These are phyloP conservation scores for Otolemur garnettii DNA, from an alignment of 2,113 vertebrate species.

Conservation along the genomic window DNA sequence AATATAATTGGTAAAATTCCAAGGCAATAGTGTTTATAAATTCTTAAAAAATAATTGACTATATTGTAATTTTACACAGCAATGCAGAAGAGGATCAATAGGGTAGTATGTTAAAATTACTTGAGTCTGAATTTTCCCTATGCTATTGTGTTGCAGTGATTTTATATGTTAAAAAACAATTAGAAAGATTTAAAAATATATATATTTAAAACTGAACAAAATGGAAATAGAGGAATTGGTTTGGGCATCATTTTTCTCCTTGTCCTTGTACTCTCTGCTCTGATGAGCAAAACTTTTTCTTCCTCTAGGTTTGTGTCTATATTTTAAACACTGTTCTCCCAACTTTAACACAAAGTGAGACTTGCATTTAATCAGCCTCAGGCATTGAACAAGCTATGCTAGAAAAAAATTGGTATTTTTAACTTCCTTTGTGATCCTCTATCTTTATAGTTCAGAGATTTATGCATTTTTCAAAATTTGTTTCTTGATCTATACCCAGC, in stretches of 20 bases:
- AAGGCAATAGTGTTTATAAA: background rate
- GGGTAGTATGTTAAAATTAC: background rate
- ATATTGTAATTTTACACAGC: background rate
- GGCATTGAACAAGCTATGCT: background rate
- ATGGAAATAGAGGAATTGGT: background rate
- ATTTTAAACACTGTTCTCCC: background rate
- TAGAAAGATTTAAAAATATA: background rate
- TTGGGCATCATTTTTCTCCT: conserved; percentile 19
- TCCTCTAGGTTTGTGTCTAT: background rate
- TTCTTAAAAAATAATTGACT: conserved; percentile 24
- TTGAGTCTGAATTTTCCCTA: background rate
- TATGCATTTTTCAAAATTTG: conserved; percentile 4
- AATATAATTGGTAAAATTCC: background rate
- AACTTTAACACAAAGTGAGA: background rate
- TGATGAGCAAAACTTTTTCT: background rate
- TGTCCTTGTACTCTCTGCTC: background rate
- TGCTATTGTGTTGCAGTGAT: background rate
- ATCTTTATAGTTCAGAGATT: background rate
- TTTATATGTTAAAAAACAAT: background rate
- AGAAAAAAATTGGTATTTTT: background rate
- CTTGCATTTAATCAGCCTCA: background rate
- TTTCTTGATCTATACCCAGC: background rate
- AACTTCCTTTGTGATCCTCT: background rate
- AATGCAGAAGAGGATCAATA: background rate
- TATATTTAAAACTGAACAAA: background rate